A percentile compares a stretch with the other conserved stretches of the same genome.
phyloP scores from a whole-genome alignment of 2,888 invertebrate genomes.

The Meteorus colon region DNA sequence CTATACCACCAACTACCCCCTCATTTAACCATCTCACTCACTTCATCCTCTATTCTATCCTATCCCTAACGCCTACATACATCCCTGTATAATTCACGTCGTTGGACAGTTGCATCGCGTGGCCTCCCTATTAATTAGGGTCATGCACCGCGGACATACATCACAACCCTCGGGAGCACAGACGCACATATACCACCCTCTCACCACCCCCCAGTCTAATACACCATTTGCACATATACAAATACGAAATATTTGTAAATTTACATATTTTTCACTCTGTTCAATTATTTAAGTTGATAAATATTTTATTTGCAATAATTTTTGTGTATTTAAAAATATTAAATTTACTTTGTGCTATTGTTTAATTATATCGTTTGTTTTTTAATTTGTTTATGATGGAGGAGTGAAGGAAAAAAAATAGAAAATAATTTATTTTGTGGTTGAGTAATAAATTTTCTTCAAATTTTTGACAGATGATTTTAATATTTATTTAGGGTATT shows the following conservation, averaged over 20 bases:
- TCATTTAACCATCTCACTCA: slow-evolving; percentile 45
- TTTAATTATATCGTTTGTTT: not conserved
- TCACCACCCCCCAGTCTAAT: slow-evolving; percentile 29
- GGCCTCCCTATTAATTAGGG: slow-evolving; percentile 72
- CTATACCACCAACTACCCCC: slow-evolving; percentile 13
- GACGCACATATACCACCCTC: slow-evolving; percentile 46
- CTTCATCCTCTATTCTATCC: slow-evolving; percentile 22
- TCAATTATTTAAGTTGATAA: slow-evolving; percentile 54
- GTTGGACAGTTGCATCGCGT: slow-evolving; percentile 71
- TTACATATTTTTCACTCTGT: slow-evolving; percentile 58
- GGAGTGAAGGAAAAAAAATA: slow-evolving; percentile 41
- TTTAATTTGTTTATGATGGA: not conserved
- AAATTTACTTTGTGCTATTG: not conserved
- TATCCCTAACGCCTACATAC: slow-evolving; percentile 46
- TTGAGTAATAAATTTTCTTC: slow-evolving; percentile 4
- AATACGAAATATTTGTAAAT: slow-evolving; percentile 56
- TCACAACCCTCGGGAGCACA: slow-evolving; percentile 62
- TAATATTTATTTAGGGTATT: slow-evolving; percentile 22
- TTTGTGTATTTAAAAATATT: no score
- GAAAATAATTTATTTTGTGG: slow-evolving; percentile 37
- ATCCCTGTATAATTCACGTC: slow-evolving; percentile 66
- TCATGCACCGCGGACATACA: slow-evolving; percentile 70
- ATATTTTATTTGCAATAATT: no score
- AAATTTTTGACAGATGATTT: slow-evolving; percentile 34
- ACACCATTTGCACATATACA: not conserved